Evolutionary conservation across 2,888 invertebrate genomes (phyloP).

Genomic region (Corbicula japonica): DNA sequence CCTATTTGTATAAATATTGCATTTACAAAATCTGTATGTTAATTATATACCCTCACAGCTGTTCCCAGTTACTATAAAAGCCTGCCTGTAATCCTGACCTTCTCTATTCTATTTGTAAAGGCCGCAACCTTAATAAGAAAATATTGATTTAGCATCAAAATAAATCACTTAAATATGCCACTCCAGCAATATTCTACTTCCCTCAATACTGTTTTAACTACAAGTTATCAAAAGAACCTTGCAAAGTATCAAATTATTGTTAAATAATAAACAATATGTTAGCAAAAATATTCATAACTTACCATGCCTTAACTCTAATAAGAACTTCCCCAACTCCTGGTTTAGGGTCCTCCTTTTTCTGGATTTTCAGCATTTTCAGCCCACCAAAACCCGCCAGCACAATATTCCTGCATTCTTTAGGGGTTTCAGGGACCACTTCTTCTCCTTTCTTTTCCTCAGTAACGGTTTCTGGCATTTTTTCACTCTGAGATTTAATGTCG

Average conservation of each 20-base stretch:
- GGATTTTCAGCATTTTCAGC: constrained; percentile 93
- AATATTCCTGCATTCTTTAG: constrained; percentile 94
- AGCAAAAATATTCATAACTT: constrained; percentile 87
- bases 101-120: too few species aligned
- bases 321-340: constrained; percentile 89
- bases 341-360: constrained; percentile 92
- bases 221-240: background rate
- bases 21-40: too few species aligned
- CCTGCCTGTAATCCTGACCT: too few species aligned
- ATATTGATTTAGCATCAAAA: constrained; percentile 8
- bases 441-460: constrained; percentile 43
- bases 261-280: constrained; percentile 58
- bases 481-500: constrained; percentile 9
- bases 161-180: too few species aligned
- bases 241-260: background rate
- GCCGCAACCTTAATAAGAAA: constrained; percentile 6
- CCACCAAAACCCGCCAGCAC: constrained; percentile 95
- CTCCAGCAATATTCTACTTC: too few species aligned
- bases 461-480: constrained; percentile 68
- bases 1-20: too few species aligned
- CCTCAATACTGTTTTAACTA: background rate
- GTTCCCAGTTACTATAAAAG: too few species aligned
- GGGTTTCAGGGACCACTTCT: constrained; percentile 83
- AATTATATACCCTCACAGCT: too few species aligned
- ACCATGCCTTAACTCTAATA: constrained; percentile 95